Evolutionary conservation across 2,888 invertebrate species (phyloP).

Genomic region (Tetragonisca angustula): DNA sequence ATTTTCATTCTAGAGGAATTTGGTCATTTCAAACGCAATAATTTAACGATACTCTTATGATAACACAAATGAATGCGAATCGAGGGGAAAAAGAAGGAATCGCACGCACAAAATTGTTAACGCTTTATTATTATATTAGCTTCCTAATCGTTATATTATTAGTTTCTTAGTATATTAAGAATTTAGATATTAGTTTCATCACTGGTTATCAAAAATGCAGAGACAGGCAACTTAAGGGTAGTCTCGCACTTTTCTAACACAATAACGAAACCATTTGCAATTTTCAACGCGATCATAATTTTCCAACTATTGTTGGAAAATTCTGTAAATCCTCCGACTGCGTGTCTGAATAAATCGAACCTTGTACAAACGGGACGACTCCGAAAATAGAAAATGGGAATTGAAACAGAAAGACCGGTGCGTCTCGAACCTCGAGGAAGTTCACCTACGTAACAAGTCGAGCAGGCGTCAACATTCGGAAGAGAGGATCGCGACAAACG

Average conservation of each 20-base stretch:
- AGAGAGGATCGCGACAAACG: neutral
- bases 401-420: neutral
- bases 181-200: neutral
- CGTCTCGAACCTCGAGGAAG: neutral
- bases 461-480: neutral
- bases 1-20: no score
- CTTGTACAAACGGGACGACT: no score
- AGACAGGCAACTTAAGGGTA: neutral
- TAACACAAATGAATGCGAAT: neutral
- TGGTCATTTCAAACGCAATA: no score
- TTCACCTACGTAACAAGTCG: neutral
- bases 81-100: neutral
- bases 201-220: neutral
- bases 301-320: neutral
- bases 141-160: no score
- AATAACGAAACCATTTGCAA: neutral
- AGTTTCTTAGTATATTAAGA: no score
- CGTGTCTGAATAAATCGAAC: neutral
- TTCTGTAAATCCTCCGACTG: no score
- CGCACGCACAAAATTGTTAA: no score
- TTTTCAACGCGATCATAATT: neutral
- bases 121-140: no score
- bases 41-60: neutral
- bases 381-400: neutral
- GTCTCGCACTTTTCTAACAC: slow-evolving; percentile 1